Evolutionary conservation across 2,888 invertebrate genomes (phyloP), one percentile per base, ranked within the genome.

Genomic region (Mylabris sibirica): DNA sequence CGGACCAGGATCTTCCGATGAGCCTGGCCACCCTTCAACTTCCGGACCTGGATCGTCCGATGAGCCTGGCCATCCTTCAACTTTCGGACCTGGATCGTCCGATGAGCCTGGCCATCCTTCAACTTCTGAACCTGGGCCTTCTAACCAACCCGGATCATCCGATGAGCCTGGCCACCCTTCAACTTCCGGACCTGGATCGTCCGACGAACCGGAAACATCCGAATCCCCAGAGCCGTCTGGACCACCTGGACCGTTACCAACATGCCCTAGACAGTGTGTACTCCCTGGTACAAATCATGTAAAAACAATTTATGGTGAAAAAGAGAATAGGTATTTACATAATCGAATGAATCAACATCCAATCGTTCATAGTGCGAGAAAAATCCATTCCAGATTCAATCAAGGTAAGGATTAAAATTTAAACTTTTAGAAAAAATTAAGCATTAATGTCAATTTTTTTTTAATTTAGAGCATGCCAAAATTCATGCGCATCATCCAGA

Each of bases 401-500:
- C 35, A 38, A 22, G 35, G 38, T 41, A 17, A 62, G 5, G 2
- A 4, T 38, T 24, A 24, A 60, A 30, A 34, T 35, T 35, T 35
- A 6, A 2, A 6, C 12, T 34, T 3, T n/a, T 14, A 14, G 1
- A 26, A 34, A 35, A 61, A 22, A 49, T 5, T 49, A 20, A 63
- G 14, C 63, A 63, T 49, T 11, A 38, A 11, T 6, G 20, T 22
- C 20, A 30, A 30, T 6, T 6, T 30, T 6, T 30, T 30, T 20
- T 24, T 53, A 41, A 17, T 24, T 12, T 20, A 12, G 66, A 60
- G 20, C 61, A 69, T 20, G 34, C 61, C 14, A 69, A 63, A 49
- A 41, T 63, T 34, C 63, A 69, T 22, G 63, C 38, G 44, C 65
- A 62, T 11, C 66, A 64, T 63, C 26, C 30, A 17, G 53, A 64